Conservation (phyloP, 2,888 invertebrate species). For the Aporophyla lueneburgensis region DNA sequence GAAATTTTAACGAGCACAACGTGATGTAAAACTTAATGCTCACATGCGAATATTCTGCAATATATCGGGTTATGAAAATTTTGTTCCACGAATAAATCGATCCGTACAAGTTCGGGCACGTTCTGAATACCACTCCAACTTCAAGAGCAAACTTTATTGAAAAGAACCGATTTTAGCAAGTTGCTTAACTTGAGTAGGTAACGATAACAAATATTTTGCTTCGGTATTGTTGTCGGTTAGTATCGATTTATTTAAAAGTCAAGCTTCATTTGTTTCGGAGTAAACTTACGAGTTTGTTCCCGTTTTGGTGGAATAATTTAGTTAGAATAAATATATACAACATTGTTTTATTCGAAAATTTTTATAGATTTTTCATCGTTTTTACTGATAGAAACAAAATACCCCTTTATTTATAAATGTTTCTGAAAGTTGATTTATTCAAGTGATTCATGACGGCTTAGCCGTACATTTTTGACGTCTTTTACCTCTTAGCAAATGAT, state of each 20-base stretch:
- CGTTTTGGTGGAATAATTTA: constrained; percentile 1
- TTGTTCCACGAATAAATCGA: constrained; percentile 54
- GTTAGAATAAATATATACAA: background rate
- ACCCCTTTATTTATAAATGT: background rate
- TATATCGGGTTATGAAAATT: constrained; percentile 49
- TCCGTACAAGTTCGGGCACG: constrained; percentile 57
- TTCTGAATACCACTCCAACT: constrained; percentile 60
- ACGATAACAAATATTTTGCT: constrained; percentile 61
- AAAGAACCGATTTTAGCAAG: constrained; percentile 62
- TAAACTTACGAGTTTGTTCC: constrained; percentile 13
- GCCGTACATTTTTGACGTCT: background rate
- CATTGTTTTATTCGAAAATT: background rate
- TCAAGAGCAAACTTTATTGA: constrained; percentile 64
- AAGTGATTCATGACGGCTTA: too few species aligned
- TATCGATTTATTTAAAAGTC: constrained; percentile 50
- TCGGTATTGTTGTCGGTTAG: constrained; percentile 34
- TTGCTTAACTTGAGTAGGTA: constrained; percentile 54
- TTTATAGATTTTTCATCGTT: background rate
- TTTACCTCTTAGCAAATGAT: too few species aligned
- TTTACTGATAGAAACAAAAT: background rate
- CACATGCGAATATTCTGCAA: constrained; percentile 35
- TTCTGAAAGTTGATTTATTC: background rate
- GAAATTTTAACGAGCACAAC: constrained; percentile 46
- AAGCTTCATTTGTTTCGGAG: constrained; percentile 10
- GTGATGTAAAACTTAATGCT: constrained; percentile 34